Evolutionary conservation across 2,888 invertebrate genomes (phyloP).

Genomic region (Ctena decussata): DNA sequence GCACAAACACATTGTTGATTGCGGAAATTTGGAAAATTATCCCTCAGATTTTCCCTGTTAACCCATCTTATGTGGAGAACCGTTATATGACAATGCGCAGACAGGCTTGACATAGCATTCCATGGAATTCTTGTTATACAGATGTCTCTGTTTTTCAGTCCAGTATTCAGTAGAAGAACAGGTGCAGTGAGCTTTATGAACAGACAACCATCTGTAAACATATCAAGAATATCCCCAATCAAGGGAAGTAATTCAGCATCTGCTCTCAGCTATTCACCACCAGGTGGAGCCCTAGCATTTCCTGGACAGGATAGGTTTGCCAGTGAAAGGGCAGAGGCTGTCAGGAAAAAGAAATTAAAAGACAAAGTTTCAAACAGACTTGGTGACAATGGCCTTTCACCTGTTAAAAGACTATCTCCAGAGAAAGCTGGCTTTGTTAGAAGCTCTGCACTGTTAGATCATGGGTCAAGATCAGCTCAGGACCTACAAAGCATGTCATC

Average conservation of each 20-base stretch:
- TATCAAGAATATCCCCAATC: neutral
- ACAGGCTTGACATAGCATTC: too few relatives aligned
- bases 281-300: neutral
- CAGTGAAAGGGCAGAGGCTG: constrained; percentile 33
- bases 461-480: neutral
- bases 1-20: too few relatives aligned
- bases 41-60: too few relatives aligned
- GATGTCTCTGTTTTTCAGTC: too few relatives aligned
- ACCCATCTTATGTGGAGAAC: too few relatives aligned
- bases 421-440: constrained; percentile 41
- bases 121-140: too few relatives aligned
- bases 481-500: neutral
- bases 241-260: neutral
- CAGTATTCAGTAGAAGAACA: neutral
- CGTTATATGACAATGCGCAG: too few relatives aligned
- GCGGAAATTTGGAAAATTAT: too few relatives aligned
- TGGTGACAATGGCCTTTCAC: neutral
- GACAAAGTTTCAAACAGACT: constrained; percentile 22
- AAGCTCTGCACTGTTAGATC: constrained; percentile 44
- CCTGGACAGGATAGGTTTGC: constrained; percentile 43
- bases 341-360: constrained; percentile 28
- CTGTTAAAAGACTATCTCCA: neutral
- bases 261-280: neutral
- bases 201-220: neutral
- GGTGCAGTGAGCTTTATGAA: neutral